Evolutionary conservation across 2,888 invertebrate species (phyloP).

Genomic region (Netelia virgata): DNA sequence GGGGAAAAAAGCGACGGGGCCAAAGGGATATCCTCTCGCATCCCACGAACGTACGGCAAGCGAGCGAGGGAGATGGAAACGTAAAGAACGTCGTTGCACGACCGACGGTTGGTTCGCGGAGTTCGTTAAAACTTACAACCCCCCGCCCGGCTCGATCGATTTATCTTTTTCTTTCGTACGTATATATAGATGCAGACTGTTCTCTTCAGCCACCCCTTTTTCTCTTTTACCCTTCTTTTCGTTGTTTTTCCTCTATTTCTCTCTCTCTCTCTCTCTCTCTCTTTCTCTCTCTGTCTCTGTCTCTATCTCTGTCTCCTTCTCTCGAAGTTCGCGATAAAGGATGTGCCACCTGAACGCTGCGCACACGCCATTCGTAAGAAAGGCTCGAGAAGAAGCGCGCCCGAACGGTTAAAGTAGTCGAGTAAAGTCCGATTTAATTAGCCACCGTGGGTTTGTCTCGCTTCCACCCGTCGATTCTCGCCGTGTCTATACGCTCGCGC

Average conservation of each 20-base stretch:
- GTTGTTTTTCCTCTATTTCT: background rate
- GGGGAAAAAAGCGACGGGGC: constrained; percentile 37
- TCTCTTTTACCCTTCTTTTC: constrained; percentile 1
- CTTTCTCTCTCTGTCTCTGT: background rate
- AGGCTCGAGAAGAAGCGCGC: constrained; percentile 32
- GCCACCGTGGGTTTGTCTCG: constrained; percentile 36
- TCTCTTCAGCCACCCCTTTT: background rate
- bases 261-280: background rate
- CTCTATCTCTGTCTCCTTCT: background rate
- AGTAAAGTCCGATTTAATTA: constrained; percentile 64
- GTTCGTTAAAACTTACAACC: constrained; percentile 63
- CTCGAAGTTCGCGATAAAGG: constrained; percentile 12
- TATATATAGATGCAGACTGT: constrained; percentile 13
- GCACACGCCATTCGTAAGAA: constrained; percentile 15
- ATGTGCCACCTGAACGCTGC: constrained; percentile 29
- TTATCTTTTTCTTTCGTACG: constrained; percentile 26
- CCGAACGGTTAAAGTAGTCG: background rate
- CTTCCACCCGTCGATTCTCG: background rate
- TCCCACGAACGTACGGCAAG: background rate
- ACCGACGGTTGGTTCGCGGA: constrained; percentile 48
- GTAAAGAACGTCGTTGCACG: constrained; percentile 33
- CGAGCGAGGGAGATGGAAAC: background rate
- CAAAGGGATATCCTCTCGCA: constrained; percentile 31
- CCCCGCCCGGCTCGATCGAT: constrained; percentile 57
- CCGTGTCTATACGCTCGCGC: background rate